A percentile compares a stretch with the other conserved stretches of the same genome.
Evolutionary conservation across 2,888 invertebrate species (phyloP).

Genomic region (Amiota mariae): DNA sequence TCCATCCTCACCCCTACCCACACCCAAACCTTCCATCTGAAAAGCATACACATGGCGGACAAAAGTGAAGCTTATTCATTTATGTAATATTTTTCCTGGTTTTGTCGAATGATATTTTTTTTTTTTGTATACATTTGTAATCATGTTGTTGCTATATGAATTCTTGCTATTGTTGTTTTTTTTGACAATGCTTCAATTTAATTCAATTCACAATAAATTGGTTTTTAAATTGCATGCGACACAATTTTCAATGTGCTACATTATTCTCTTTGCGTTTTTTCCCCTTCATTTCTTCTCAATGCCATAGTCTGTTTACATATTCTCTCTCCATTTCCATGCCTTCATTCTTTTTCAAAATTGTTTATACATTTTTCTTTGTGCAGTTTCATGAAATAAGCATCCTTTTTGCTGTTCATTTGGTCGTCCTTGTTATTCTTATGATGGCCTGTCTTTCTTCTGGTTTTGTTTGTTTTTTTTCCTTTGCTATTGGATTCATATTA

Average conservation of each 20-base stretch:
- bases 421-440: too few species aligned
- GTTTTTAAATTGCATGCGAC: constrained; percentile 55
- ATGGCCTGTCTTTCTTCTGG: too few species aligned
- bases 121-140: not conserved
- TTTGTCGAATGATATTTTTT: constrained; percentile 41
- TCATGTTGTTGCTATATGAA: not conserved
- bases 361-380: too few species aligned
- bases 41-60: constrained; percentile 35
- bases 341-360: too few species aligned
- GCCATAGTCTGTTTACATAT: not conserved
- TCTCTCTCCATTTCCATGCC: too few species aligned
- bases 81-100: constrained; percentile 32
- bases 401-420: too few species aligned
- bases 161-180: constrained; percentile 29
- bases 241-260: constrained; percentile 33
- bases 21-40: constrained; percentile 7
- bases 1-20: not conserved
- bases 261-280: constrained; percentile 7
- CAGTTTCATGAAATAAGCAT: too few species aligned
- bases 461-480: too few species aligned
- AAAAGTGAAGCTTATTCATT: constrained; percentile 40
- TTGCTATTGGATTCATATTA: too few species aligned
- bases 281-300: constrained; percentile 13
- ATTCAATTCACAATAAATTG: constrained; percentile 67
- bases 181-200: constrained; percentile 62